These are phyloP conservation scores for Tenualosa ilisha DNA, from an alignment of 2,797 vertebrate genomes.

Conservation along the genomic window DNA sequence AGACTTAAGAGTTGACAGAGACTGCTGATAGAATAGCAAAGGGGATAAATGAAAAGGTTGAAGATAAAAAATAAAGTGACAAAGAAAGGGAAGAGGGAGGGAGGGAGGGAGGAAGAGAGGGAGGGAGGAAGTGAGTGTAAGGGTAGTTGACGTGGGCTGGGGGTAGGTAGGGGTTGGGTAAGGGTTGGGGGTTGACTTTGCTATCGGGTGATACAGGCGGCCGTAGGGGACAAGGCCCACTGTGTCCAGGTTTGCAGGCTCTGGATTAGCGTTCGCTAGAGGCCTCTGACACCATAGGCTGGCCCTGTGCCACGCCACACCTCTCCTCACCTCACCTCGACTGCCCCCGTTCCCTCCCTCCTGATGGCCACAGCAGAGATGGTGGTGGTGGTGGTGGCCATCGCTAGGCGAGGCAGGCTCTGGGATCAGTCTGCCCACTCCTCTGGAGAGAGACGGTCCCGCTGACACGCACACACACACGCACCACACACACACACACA, in stretches of 20 bases:
- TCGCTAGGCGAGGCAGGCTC: not conserved
- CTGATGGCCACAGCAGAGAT: not conserved
- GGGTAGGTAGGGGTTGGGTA: too few relatives aligned
- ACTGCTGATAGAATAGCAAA: not conserved
- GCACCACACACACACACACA: not conserved
- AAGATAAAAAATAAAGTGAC: not conserved
- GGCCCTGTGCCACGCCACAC: conserved; percentile 48
- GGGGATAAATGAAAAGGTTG: not conserved
- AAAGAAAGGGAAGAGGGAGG: not conserved
- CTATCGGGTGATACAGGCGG: conserved; percentile 60
- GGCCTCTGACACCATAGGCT: conserved; percentile 66
- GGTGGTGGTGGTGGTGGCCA: not conserved
- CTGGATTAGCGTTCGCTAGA: conserved; percentile 64
- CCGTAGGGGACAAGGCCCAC: conserved; percentile 53
- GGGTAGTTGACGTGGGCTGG: not conserved
- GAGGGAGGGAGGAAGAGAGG: not conserved
- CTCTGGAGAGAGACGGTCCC: not conserved
- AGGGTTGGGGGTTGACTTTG: conserved; percentile 21
- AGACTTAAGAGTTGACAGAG: not conserved
- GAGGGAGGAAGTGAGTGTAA: not conserved
- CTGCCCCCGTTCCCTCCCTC: not conserved
- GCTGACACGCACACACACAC: not conserved
- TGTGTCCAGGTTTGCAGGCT: conserved; percentile 50
- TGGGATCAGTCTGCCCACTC: not conserved
- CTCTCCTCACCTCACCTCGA: not conserved